Evolutionary conservation across 1,140 invertebrate species (phyloP), one percentile per base, ranked within the genome.

Genomic region (Drosophila navojoa): DNA sequence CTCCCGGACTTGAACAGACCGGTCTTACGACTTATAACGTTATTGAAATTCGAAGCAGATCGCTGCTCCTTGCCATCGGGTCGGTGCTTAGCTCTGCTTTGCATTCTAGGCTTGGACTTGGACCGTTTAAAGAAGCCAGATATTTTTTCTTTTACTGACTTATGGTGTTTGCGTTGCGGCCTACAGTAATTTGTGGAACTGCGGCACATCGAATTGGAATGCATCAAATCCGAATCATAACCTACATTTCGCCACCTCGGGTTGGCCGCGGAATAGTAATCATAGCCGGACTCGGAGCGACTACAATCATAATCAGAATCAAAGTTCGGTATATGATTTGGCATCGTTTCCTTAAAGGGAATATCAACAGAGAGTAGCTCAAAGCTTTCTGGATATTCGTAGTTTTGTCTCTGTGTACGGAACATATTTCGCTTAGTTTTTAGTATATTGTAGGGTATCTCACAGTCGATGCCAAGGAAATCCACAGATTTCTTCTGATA

Each of bases 361-460:
- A 82, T 71, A 2, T 82, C 71, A 6, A 53, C 47, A 38, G n/a
- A 22, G 1, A 13, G 25, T 67, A 15, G 29, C 13, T 29, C 40
- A 11, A 38, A 47, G 6, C 19, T 45, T 0, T 67, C 49, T 0
- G 5, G 22, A 45, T 60, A 52, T 22, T 5, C 44, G 11, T n/a
- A 25, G 10, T 11, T 60, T 4, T 29, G 32, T 16, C 16, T 25
- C 2, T 10, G 11, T 10, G 6, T 10, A 15, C 3, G 9, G 27
- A 32, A 4, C 16, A 1, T 3, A 4, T 44, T 50, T 29, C 13
- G 3, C 4, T 11, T n/a, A 4, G 3, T 27, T 7, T 27, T 50
- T 7, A 50, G 3, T 16, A 72, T n/a, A 32, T 40, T 76, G 40
- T 73, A 61, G 2, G 80, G 80, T 44, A 82, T 67, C 13, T 82